Evolutionary conservation across 2,888 invertebrate species (phyloP).

Genomic region (Dolichopus griseipennis): DNA sequence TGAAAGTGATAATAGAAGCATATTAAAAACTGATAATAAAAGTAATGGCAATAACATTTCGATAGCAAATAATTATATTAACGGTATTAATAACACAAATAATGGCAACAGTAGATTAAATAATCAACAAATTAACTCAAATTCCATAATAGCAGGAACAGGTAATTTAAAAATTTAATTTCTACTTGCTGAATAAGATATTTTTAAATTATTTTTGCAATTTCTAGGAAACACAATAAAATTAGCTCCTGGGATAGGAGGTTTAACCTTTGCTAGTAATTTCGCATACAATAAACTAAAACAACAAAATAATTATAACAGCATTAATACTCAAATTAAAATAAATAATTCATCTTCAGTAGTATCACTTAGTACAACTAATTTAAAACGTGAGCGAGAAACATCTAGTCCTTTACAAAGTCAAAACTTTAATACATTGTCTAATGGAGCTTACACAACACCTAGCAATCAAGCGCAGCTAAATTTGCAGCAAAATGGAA

Average conservation of each 20-base stretch:
- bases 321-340: constrained; percentile 18
- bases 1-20: neutral
- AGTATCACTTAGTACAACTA: constrained; percentile 29
- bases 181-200: no score
- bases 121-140: neutral
- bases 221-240: constrained; percentile 36
- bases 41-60: neutral
- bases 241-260: constrained; percentile 41
- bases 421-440: constrained; percentile 12
- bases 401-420: constrained; percentile 34
- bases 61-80: neutral
- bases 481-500: neutral
- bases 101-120: neutral
- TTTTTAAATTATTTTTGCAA: constrained; percentile 16
- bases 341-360: constrained; percentile 29
- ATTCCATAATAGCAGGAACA: constrained; percentile 10
- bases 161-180: neutral
- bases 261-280: constrained; percentile 42
- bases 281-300: constrained; percentile 41
- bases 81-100: neutral
- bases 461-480: neutral
- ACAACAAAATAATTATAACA: constrained; percentile 27
- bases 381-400: constrained; percentile 35
- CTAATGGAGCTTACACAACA: neutral
- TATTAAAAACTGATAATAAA: neutral